Evolutionary conservation across 2,113 vertebrate genomes (phyloP).

Genomic region (Baryphthengus martii): DNA sequence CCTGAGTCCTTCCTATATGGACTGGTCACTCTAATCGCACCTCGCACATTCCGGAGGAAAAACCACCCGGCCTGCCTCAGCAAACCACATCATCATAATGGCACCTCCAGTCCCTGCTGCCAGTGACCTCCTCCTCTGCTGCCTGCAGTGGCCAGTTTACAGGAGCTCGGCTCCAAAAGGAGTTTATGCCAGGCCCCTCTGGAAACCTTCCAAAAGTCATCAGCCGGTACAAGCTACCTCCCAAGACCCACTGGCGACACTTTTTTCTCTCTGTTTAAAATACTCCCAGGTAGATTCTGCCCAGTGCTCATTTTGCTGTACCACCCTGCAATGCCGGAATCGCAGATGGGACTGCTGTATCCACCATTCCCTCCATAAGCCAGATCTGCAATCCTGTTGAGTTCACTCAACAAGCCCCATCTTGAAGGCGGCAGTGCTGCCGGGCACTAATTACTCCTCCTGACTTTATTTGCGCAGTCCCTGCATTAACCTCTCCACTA

Average conservation of each 20-base stretch:
- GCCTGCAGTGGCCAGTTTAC: not conserved
- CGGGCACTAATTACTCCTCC: constrained; percentile 26
- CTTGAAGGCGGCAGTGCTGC: constrained; percentile 17
- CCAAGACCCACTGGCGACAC: not conserved
- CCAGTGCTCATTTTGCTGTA: not conserved
- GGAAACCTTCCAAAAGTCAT: not conserved
- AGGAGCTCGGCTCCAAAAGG: not conserved
- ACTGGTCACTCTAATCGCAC: not conserved
- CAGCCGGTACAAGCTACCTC: not conserved
- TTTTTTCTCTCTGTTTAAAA: not conserved
- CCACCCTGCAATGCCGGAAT: not conserved
- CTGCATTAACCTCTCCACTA: not conserved
- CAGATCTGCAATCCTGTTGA: not conserved
- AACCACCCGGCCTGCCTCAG: not conserved
- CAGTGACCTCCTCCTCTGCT: not conserved
- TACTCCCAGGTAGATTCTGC: not conserved
- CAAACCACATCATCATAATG: not conserved
- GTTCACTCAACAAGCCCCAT: constrained; percentile 12
- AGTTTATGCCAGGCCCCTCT: not conserved
- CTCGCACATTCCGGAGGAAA: fast-evolving
- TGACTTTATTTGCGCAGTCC: not conserved
- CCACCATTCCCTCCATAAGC: not conserved
- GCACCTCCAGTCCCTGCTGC: not conserved
- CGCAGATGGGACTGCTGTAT: not conserved
- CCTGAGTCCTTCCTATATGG: not conserved